Evolutionary conservation across 2,113 vertebrate species (phyloP), one percentile per base, ranked within the genome.

Genomic region (Cheirogaleus medius): DNA sequence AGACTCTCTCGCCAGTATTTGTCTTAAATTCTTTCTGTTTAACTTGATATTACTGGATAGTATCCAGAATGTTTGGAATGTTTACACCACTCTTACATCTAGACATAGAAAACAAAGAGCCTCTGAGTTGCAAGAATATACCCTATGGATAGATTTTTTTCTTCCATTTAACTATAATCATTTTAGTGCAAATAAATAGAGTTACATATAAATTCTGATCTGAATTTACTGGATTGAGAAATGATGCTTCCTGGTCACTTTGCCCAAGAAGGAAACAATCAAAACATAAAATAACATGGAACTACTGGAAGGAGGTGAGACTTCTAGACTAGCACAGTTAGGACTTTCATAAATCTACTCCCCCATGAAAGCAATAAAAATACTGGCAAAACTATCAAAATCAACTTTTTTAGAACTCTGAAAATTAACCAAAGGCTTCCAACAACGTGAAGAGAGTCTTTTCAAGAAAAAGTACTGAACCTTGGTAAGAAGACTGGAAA

Each of bases 51-150:
- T 86, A 17, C 66, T 91, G 52, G 88, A 56, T 56, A 84, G 14
- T 49, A 83, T 91, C 78, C 60, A 96, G 95, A 82, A 96, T 94
- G 63, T 63, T 94, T 96, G 83, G 90, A 95, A 96, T 97, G 92
- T 81, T 97, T 86, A 89, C 17, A 73, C 25, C 64, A 95, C 14
- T 60, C 56, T 34, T 54, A 87, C 21, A 64, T 76, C 63, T 82
- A 90, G 68, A 92, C 12, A 23, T 7, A 93, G 68, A 97, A 96
- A 97, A 96, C 56, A 92, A 90, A 88, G 89, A 17, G 25, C n/a
- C 71, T 88, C 74, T 56, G 18, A n/a, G 71, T 27, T 47, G 49
- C 80, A 93, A 90, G 29, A 27, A 94, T 34, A 80, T 54, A 82
- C 14, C 29, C 29, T 42, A 78, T 39, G 47, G 49, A 83, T 69